phyloP scores from a whole-genome alignment of 2,888 invertebrate genomes.

The Dinocampus coccinellae region DNA sequence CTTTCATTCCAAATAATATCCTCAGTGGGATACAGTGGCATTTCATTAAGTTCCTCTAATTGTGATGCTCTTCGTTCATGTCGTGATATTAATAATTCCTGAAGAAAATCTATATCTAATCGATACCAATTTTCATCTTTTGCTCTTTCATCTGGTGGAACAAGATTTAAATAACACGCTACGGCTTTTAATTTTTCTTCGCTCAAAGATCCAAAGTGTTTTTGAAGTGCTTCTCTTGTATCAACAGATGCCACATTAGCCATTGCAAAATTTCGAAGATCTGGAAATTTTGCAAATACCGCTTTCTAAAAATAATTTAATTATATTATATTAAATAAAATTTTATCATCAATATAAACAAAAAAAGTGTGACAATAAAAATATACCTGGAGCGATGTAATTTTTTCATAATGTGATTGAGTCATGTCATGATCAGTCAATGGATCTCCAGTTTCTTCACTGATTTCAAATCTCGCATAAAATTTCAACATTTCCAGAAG shows the following conservation, averaged over 20 bases:
- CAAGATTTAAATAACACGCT: constrained; percentile 87
- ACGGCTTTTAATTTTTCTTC: constrained; percentile 86
- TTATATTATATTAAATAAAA: constrained; percentile 17
- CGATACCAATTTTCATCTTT: constrained; percentile 81
- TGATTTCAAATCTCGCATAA: constrained; percentile 97
- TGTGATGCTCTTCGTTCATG: constrained; percentile 93
- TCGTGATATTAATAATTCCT: constrained; percentile 86
- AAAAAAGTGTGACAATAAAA: not conserved
- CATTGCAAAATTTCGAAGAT: constrained; percentile 87
- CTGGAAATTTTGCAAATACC: constrained; percentile 91
- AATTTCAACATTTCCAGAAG: constrained; percentile 95
- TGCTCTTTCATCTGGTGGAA: constrained; percentile 82
- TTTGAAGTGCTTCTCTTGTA: constrained; percentile 83
- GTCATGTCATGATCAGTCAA: constrained; percentile 95
- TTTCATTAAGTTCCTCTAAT: constrained; percentile 93
- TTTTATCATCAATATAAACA: too few species aligned
- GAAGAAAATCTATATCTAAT: constrained; percentile 83
- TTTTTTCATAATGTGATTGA: constrained; percentile 91
- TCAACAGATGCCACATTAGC: constrained; percentile 97
- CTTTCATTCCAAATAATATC: constrained; percentile 99
- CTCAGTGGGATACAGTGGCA: constrained; percentile 99
- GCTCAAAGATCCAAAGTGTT: constrained; percentile 85
- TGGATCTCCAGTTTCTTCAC: constrained; percentile 95
- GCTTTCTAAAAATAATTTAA: constrained; percentile 78
- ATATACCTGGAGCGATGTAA: constrained; percentile 87